Conservation (phyloP, 1,140 invertebrate genomes). For the Dendroctonus valens region DNA sequence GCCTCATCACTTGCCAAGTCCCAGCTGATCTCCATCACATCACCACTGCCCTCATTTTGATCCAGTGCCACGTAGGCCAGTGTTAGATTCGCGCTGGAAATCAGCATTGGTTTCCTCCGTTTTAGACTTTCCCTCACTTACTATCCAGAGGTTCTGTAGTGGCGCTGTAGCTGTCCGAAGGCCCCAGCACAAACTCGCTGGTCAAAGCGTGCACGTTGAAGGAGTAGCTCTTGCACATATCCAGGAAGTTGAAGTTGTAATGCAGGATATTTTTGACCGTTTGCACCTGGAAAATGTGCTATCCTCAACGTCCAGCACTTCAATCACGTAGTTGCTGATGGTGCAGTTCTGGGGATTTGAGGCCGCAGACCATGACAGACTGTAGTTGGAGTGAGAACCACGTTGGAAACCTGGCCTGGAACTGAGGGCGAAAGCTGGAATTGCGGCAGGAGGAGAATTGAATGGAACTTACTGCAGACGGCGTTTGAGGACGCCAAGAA, state of each 20-base stretch:
- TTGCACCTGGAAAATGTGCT: constrained; percentile 2
- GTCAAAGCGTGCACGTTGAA: constrained; percentile 18
- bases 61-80: not conserved
- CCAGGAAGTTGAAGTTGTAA: constrained; percentile 3
- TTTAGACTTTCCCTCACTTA: not conserved
- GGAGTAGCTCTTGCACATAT: constrained; percentile 20
- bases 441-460: not conserved
- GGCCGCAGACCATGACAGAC: not conserved
- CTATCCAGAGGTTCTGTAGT: not conserved
- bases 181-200: constrained; percentile 7
- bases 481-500: not conserved
- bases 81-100: constrained; percentile 1
- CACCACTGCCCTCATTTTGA: not conserved
- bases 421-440: not conserved
- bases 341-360: constrained; percentile 11
- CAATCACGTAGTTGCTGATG: constrained; percentile 3
- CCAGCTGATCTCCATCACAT: constrained; percentile 5
- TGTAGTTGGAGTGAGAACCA: constrained; percentile 2
- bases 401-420: constrained; percentile 7
- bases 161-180: not conserved
- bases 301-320: constrained; percentile 3
- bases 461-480: not conserved
- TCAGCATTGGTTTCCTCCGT: not conserved
- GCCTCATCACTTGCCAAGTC: not conserved
- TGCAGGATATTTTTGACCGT: not conserved